Base-by-base conservation (phyloP, 2,113 vertebrate genomes). In the Panurus biarmicus region DNA sequence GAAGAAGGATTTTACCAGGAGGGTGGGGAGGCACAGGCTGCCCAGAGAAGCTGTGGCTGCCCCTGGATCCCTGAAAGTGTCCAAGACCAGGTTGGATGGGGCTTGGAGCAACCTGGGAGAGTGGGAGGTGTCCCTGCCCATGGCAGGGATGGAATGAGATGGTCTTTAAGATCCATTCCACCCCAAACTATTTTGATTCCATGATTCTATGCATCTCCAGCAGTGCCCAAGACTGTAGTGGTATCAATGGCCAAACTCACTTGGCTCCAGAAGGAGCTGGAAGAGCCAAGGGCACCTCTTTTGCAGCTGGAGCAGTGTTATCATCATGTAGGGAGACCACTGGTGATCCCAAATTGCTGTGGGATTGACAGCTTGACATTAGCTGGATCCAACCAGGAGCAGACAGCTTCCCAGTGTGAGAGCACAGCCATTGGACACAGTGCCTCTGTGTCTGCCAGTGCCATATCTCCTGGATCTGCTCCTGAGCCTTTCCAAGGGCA, bases 71-170 rank as follows among this genome's bases (percentile, higher is more conserved):
- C 45, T 45, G 38, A 14, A 12, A 61, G 26, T 38, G 64, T 19
- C 56, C 47, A 7, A 47, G 29, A 14, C 24, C 29, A 11, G 53
- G n/a, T 0, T 54, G 61, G 66, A 61, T 0, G 0, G 13, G 24
- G 24, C 24, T 82, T 67, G 61, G n/a, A 60, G 28, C 45, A 51
- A 0, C 12, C 26, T 66, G 60, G 60, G 10, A 0, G 0, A 12
- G 16, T 38, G 69, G 28, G 7, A 80, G 15, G 12, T 58, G 19
- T 66, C 19, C 36, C 21, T 50, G 28, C 25, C 42, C 31, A 18
- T 22, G 44, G 13, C 53, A 60, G 26, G 54, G 33, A 6, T 51
- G 28, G 53, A 14, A 45, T 20, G 16, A 51, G 11, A 31, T 14
- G 6, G 12, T 7, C 44, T 50, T 58, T 44, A 36, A 4, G 20